Base-by-base conservation (phyloP, 2,797 vertebrate species). In the Pipistrellus pygmaeus region DNA sequence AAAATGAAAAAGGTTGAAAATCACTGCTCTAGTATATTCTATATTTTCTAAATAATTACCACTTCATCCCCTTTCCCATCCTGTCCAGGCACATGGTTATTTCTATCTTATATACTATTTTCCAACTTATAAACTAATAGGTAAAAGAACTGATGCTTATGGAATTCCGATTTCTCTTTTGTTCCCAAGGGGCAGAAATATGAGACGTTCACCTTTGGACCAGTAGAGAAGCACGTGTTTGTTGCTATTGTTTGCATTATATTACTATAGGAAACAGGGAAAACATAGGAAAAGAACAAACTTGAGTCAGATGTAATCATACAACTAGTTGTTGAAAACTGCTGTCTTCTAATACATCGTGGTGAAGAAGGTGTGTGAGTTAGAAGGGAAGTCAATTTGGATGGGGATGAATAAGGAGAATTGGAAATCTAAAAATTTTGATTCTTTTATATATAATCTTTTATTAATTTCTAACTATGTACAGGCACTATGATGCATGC, bases 51-150 rank as follows among this genome's bases (percentile, higher is more conserved):
- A 94, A 27, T 55, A 72, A 85, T 85, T 10, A 60, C 9, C 21
- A 57, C 5, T 46, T 73, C 3, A 48, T 46, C 2, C 2, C 2
- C 9, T 2, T 53, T 13, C 8, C 35, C 6, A 75, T 69, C 10
- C 18, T 90, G 2, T 32, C 3, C 3, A 91, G 84, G 2, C 17
- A 48, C 9, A 35, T 41, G 6, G 3, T 68, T 62, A 64, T 51
- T 95, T 94, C 53, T 85, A 30, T 32, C 44, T 88, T 25, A n/a
- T 5, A 81, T 57, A 21, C 21, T 80, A 8, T 73, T 86, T 93
- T 66, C 13, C 13, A 68, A 35, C 8, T 5, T 62, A 78, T 2
- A 64, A 53, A 87, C 2, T 44, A 48, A 27, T 46, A 53, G 41
- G 38, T 57, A 60, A 76, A 57, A 46, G 25, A 53, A 86, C 15